Evolutionary conservation across 2,113 vertebrate species (phyloP).

Genomic region (Noturus placidus): DNA sequence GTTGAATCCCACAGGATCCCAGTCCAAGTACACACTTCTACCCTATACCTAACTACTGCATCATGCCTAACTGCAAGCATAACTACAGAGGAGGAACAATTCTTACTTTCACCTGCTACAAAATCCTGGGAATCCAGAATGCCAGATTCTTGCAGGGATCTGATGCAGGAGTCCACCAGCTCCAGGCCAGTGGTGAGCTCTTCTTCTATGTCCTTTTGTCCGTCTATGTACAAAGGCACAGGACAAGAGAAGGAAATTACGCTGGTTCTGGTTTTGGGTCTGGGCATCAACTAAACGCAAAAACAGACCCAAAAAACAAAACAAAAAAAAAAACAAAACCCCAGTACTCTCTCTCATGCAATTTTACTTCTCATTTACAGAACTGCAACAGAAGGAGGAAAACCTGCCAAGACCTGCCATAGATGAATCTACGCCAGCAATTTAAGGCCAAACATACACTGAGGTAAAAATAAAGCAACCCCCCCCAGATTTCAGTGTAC

Average conservation of each 20-base stretch:
- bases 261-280: not conserved
- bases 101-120: constrained; percentile 87
- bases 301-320: not conserved
- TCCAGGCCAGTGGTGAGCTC: constrained; percentile 96
- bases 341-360: not conserved
- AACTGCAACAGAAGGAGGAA: not conserved
- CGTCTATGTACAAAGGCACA: constrained; percentile 73
- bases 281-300: constrained; percentile 9
- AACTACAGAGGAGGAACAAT: not conserved
- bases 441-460: not conserved
- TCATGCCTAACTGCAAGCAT: not conserved
- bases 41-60: not conserved
- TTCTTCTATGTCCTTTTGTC: constrained; percentile 98
- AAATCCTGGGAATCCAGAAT: constrained; percentile 95
- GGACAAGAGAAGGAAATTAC: not conserved
- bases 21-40: not conserved
- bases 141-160: constrained; percentile 95
- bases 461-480: not conserved
- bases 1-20: not conserved
- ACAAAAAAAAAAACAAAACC: too few relatives aligned
- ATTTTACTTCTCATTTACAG: constrained; percentile 5
- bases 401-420: not conserved
- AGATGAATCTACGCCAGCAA: not conserved
- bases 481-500: not conserved
- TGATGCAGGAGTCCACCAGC: constrained; percentile 96